Percentiles rank a stretch among this genome's conserved stretches.
Conservation (phyloP, 2,797 vertebrate species). For the Pipistrellus pipistrellus region DNA sequence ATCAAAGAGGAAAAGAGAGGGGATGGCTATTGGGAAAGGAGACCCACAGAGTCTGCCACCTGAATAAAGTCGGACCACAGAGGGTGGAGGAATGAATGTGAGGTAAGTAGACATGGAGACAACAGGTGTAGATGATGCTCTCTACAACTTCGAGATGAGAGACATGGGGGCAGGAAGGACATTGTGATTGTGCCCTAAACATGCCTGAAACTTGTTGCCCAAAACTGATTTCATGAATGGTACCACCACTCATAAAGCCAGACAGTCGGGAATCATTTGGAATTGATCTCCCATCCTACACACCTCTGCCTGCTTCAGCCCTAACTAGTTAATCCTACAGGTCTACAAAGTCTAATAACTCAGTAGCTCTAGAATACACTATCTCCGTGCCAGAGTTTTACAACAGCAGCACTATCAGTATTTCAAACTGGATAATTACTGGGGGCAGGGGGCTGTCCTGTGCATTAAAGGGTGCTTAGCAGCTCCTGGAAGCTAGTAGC, state of each 20-base stretch:
- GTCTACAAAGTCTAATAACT: neutral
- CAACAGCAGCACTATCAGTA: neutral
- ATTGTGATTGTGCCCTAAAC: no score
- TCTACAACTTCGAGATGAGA: neutral
- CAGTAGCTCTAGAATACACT: neutral
- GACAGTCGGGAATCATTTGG: neutral
- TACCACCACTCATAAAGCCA: neutral
- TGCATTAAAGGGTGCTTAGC: neutral
- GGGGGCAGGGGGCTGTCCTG: neutral
- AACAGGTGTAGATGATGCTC: neutral
- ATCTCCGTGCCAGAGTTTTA: neutral
- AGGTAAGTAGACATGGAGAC: neutral
- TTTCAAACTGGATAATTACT: neutral
- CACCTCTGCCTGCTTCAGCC: accelerated
- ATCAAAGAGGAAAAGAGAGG: neutral
- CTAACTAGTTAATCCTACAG: neutral
- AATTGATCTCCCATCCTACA: neutral
- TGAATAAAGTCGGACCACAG: neutral
- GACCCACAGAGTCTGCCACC: neutral
- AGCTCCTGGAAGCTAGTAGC: neutral
- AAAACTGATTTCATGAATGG: neutral
- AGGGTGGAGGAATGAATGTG: neutral
- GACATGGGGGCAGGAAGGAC: neutral
- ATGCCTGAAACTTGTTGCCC: no score
- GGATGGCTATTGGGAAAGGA: neutral